Percentiles rank a stretch among this genome's conserved stretches.
Conservation (phyloP, 2,888 invertebrate species). For the Meghimatium bilineatum region DNA sequence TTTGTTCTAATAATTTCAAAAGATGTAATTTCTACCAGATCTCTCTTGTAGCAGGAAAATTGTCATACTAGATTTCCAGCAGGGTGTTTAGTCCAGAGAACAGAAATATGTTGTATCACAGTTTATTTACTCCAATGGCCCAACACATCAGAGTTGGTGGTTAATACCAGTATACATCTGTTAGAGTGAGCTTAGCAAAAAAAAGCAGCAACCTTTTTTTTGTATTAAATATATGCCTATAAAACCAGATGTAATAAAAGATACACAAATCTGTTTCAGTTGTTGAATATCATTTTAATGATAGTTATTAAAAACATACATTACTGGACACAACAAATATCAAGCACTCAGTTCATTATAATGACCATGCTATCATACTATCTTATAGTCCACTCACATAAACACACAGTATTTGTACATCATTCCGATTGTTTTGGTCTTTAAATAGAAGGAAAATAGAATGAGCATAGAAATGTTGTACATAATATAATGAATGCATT, state of each 20-base stretch:
- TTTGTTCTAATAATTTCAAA: no score
- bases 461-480: constrained; percentile 10
- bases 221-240: background rate
- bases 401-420: constrained; percentile 13
- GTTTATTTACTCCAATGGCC: no score
- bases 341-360: background rate
- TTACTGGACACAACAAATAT: background rate
- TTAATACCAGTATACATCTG: no score
- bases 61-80: no score
- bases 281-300: constrained; percentile 16
- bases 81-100: no score
- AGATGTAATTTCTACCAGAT: no score
- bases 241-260: background rate
- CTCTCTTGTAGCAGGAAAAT: no score
- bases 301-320: constrained; percentile 1
- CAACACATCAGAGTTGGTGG: no score
- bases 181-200: no score
- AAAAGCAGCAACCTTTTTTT: no score
- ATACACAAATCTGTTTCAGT: background rate
- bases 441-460: background rate
- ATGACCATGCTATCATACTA: background rate
- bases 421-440: constrained; percentile 11
- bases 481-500: no score
- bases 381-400: background rate
- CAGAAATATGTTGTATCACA: no score